A percentile compares a stretch with the other conserved stretches of the same genome.
Conservation (phyloP, 2,888 invertebrate genomes). For the Dryobotodes eremita region DNA sequence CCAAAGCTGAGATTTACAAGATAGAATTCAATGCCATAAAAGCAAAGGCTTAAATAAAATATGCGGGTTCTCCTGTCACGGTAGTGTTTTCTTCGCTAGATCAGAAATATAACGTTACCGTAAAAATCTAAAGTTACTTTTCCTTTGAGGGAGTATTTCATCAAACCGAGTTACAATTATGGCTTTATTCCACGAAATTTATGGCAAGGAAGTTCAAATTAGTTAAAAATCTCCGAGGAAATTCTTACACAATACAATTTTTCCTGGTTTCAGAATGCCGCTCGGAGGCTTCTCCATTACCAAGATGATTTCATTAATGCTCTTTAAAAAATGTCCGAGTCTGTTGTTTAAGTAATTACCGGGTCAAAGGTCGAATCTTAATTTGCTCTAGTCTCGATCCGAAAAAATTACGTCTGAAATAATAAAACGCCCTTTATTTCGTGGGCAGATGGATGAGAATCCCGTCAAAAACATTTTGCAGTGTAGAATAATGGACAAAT, state of each 20-base stretch:
- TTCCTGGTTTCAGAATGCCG: constrained; percentile 61
- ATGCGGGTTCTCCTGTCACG: neutral
- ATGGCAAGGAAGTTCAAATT: constrained; percentile 60
- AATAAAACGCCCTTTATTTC: constrained; percentile 63
- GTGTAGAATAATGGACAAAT: constrained; percentile 68
- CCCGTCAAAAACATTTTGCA: constrained; percentile 65
- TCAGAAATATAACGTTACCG: constrained; percentile 39
- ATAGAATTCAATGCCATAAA: neutral
- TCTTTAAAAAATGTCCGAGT: constrained; percentile 74
- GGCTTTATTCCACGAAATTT: constrained; percentile 54
- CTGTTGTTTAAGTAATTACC: constrained; percentile 80
- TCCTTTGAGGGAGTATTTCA: constrained; percentile 37
- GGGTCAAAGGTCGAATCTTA: constrained; percentile 67
- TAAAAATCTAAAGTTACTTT: constrained; percentile 47
- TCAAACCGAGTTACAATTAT: constrained; percentile 48
- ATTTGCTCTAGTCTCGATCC: constrained; percentile 56
- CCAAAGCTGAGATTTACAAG: neutral
- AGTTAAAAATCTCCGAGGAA: constrained; percentile 63
- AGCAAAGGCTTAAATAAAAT: constrained; percentile 1
- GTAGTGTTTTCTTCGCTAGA: neutral
- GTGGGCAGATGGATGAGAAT: constrained; percentile 57
- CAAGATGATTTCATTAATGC: constrained; percentile 81
- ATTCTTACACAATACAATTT: constrained; percentile 65
- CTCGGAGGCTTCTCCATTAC: constrained; percentile 73
- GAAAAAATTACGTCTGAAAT: constrained; percentile 49